These are phyloP conservation scores for Calycopis cecrops DNA, from an alignment of 1,140 invertebrate genomes.

Conservation along the genomic window DNA sequence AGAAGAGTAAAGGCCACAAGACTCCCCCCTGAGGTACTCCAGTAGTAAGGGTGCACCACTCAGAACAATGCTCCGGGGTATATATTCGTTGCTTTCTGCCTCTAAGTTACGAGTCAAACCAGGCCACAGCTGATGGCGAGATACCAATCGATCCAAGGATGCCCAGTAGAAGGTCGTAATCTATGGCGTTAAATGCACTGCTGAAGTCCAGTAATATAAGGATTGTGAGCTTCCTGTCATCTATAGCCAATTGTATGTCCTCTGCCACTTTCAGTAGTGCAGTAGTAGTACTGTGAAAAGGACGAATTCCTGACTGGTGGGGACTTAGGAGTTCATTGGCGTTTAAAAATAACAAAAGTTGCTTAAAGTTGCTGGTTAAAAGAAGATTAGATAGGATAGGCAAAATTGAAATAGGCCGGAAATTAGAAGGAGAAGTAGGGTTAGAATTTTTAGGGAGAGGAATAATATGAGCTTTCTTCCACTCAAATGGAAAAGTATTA, in stretches of 20 bases:
- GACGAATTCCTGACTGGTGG: slow-evolving; percentile 13
- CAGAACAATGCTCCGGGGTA: background rate
- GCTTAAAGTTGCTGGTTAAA: slow-evolving; percentile 5
- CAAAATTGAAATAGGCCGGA: no score
- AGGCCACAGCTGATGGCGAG: slow-evolving; percentile 1
- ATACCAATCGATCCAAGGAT: background rate
- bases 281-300: background rate
- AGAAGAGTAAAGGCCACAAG: no score
- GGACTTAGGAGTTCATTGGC: slow-evolving; percentile 4
- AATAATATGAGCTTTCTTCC: no score
- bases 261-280: slow-evolving; percentile 9
- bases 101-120: slow-evolving; percentile 11
- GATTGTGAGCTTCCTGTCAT: slow-evolving; percentile 3
- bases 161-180: slow-evolving; percentile 4
- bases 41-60: no score
- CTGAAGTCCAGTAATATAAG: no score
- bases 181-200: slow-evolving; percentile 5
- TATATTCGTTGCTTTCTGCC: no score
- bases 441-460: slow-evolving; percentile 11
- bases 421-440: slow-evolving; percentile 3
- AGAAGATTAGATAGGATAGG: slow-evolving; percentile 10
- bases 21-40: no score
- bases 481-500: no score
- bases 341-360: slow-evolving; percentile 4
- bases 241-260: slow-evolving; percentile 1